Conservation (phyloP, 2,797 vertebrate species). For the Sternarchorhynchus goeldii region DNA sequence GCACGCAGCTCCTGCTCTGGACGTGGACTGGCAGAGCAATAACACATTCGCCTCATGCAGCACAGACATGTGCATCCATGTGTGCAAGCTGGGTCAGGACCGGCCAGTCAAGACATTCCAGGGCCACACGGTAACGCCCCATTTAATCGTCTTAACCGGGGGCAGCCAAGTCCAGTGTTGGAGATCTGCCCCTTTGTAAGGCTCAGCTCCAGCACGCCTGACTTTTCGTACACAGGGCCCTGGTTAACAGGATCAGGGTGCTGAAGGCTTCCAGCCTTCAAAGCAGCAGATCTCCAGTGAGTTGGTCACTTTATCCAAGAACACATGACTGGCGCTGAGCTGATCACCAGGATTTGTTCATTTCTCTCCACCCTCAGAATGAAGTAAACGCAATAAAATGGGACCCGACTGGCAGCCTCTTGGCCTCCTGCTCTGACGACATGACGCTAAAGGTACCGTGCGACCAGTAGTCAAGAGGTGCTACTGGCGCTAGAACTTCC, state of each 20-base stretch:
- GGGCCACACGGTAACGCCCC: constrained; percentile 89
- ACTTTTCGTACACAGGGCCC: no score
- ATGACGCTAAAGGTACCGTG: constrained; percentile 95
- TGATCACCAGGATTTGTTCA: neutral
- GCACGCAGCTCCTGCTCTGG: constrained; percentile 88
- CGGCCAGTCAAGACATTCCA: constrained; percentile 99
- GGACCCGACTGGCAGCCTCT: constrained; percentile 96
- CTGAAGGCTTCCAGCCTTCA: no score
- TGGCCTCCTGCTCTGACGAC: constrained; percentile 98
- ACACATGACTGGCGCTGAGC: neutral
- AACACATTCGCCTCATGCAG: constrained; percentile 98
- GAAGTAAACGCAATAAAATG: constrained; percentile 99
- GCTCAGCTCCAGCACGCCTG: no score
- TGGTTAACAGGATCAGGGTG: no score
- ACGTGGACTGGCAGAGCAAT: constrained; percentile 99
- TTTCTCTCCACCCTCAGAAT: constrained; percentile 76
- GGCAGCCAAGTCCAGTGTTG: no score
- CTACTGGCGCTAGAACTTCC: no score
- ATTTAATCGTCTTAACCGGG: neutral
- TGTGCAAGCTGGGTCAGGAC: constrained; percentile 98
- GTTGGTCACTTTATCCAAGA: neutral
- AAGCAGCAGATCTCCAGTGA: neutral
- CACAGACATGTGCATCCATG: constrained; percentile 99
- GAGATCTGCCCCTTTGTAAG: no score
- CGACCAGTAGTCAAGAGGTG: neutral